Conservation (phyloP, 2,113 vertebrate genomes). For the Rallus limicola region DNA sequence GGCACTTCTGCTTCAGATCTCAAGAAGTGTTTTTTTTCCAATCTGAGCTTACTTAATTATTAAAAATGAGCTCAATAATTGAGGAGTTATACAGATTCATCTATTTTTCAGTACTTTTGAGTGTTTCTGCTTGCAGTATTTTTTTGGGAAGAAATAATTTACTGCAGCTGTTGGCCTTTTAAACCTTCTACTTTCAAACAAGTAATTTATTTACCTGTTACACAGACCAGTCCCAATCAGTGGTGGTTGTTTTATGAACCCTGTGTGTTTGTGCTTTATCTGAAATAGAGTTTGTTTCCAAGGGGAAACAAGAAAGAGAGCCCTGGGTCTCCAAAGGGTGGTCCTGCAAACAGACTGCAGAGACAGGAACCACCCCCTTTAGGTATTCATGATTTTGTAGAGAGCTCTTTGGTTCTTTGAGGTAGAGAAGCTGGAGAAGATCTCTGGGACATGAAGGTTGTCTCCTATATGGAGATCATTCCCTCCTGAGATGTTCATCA, state of each 20-base stretch:
- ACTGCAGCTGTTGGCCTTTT: background rate
- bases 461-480: background rate
- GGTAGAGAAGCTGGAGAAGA: background rate
- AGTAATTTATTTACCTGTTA: background rate
- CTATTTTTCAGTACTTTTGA: conserved; percentile 60
- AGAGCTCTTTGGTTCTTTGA: background rate
- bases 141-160: background rate
- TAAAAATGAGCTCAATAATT: conserved; percentile 63
- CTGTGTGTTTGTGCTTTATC: background rate
- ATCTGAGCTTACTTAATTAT: conserved; percentile 43
- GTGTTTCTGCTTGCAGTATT: conserved; percentile 1
- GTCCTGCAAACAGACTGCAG: background rate
- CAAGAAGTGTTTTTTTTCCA: background rate
- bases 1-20: conserved; percentile 22
- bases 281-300: background rate
- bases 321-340: background rate
- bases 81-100: conserved; percentile 45
- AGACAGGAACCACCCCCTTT: background rate
- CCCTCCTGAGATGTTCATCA: background rate
- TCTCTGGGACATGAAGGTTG: background rate
- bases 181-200: background rate
- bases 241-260: background rate
- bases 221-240: background rate
- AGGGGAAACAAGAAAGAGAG: background rate
- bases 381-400: background rate